Conservation (phyloP, 2,113 vertebrate species). For the Melierax canorus region DNA sequence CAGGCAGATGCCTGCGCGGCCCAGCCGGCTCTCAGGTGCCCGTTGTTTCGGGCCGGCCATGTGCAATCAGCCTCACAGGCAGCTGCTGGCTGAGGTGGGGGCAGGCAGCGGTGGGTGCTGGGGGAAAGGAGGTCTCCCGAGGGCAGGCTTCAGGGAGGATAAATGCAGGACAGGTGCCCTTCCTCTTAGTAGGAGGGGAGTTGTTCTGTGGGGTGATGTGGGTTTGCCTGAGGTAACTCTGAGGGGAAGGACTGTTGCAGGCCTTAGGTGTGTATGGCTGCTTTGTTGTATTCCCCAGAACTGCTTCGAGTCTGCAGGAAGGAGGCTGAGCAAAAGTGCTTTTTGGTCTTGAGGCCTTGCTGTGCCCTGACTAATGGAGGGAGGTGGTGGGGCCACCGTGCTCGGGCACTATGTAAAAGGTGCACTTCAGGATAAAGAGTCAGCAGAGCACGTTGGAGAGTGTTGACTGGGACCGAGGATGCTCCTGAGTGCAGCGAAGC, state of each 20-base stretch:
- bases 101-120: rapidly evolving
- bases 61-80: not conserved
- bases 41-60: rapidly evolving
- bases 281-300: not conserved
- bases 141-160: not conserved
- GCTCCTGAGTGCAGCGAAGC: not conserved
- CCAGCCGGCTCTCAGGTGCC: not conserved
- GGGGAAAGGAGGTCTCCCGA: not conserved
- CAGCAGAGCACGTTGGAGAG: not conserved
- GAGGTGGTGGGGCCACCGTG: rapidly evolving
- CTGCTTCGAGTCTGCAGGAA: not conserved
- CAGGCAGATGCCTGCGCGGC: rapidly evolving
- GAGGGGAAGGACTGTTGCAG: rapidly evolving
- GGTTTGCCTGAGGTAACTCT: rapidly evolving
- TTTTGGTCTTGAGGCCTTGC: rapidly evolving
- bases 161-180: rapidly evolving
- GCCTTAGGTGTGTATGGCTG: rapidly evolving
- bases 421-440: rapidly evolving
- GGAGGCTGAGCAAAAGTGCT: rapidly evolving
- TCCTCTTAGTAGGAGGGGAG: rapidly evolving
- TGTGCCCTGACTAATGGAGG: rapidly evolving
- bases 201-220: rapidly evolving
- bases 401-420: rapidly evolving
- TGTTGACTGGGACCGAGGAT: rapidly evolving
- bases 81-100: not conserved